These are phyloP conservation scores for Craniophora ligustri DNA, from an alignment of 2,888 invertebrate species.

Conservation along the genomic window DNA sequence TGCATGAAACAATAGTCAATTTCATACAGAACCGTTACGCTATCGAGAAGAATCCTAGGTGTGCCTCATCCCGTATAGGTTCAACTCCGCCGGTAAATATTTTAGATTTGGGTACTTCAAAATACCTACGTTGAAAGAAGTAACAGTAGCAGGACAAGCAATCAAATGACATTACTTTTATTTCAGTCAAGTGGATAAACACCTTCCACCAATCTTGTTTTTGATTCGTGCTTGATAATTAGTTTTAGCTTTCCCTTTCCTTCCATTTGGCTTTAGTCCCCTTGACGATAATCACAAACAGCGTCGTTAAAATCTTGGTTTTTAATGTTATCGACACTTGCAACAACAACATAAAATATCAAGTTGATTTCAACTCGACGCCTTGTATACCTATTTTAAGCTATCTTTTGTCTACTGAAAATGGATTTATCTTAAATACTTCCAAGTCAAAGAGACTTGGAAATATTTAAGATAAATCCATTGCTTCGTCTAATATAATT, in stretches of 20 bases:
- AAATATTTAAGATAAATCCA: too few relatives aligned
- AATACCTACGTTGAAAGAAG: too few relatives aligned
- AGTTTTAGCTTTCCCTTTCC: conserved; percentile 1
- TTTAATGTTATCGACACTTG: conserved; percentile 2
- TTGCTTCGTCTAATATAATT: neutral
- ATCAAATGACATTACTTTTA: too few relatives aligned
- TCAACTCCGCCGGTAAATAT: too few relatives aligned
- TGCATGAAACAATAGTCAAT: neutral
- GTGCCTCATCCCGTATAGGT: too few relatives aligned
- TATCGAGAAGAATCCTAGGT: neutral
- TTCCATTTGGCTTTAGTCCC: conserved; percentile 14
- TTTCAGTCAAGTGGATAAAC: neutral
- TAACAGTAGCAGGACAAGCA: neutral
- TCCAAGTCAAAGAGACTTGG: too few relatives aligned
- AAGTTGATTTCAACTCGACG: neutral
- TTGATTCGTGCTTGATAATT: neutral
- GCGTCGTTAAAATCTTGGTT: conserved; percentile 4
- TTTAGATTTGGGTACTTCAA: too few relatives aligned
- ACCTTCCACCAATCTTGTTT: neutral
- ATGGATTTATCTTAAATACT: neutral
- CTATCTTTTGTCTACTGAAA: neutral
- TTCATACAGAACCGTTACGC: neutral
- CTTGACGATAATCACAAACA: conserved; percentile 6
- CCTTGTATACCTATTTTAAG: neutral
- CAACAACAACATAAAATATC: neutral